Evolutionary conservation across 2,797 vertebrate genomes (phyloP).

Genomic region (Propithecus deckenii): DNA sequence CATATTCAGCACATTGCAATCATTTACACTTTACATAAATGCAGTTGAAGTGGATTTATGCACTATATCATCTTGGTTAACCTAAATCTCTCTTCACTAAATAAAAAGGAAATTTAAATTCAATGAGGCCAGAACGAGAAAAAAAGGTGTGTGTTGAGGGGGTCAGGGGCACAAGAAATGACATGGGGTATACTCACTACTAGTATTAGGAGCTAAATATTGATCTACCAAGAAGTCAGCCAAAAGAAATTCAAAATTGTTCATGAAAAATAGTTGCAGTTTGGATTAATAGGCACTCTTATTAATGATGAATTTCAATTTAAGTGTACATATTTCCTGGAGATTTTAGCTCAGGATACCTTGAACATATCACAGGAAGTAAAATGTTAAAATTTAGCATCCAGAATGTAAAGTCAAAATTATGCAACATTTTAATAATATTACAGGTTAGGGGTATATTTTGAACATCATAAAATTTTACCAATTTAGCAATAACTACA

Average conservation of each 20-base stretch:
- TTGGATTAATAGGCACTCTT: background rate
- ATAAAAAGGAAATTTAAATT: conserved; percentile 20
- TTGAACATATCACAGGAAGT: background rate
- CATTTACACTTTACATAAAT: background rate
- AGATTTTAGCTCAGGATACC: background rate
- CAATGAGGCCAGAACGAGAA: background rate
- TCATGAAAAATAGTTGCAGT: background rate
- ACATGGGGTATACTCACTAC: background rate
- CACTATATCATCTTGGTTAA: background rate
- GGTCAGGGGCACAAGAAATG: background rate
- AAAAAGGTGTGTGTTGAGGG: background rate
- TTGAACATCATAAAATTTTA: background rate
- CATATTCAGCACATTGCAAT: background rate
- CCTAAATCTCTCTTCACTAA: background rate
- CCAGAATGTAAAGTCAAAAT: background rate
- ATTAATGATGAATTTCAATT: background rate
- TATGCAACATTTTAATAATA: background rate
- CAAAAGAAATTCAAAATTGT: background rate
- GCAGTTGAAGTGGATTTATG: background rate
- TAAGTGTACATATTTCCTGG: background rate
- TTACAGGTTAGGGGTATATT: background rate
- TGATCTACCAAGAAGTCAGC: background rate
- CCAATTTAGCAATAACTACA: background rate
- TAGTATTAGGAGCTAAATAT: background rate
- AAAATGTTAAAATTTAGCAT: background rate